Conservation (phyloP, 2,797 vertebrate species). For the Alfaro cultratus region DNA sequence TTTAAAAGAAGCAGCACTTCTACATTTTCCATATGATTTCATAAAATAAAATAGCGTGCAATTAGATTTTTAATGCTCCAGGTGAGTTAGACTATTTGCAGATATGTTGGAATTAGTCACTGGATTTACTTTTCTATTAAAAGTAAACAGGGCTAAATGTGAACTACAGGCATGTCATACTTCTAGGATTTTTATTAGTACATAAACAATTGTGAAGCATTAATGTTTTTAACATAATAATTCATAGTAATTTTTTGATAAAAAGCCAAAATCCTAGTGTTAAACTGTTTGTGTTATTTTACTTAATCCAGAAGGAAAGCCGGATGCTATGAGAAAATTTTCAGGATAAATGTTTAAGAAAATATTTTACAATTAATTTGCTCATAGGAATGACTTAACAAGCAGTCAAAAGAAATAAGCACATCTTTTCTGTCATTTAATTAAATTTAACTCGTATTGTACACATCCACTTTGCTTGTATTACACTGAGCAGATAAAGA, state of each 20-base stretch:
- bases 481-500: background rate
- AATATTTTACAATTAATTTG: background rate
- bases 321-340: background rate
- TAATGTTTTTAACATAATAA: background rate
- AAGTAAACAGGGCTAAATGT: background rate
- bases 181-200: background rate
- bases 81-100: background rate
- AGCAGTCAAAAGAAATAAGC: background rate
- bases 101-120: background rate
- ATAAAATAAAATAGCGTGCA: too few relatives aligned
- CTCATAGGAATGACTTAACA: background rate
- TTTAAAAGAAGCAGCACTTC: background rate
- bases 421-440: background rate
- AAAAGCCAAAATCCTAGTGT: background rate
- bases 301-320: background rate
- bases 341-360: background rate
- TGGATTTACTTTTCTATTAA: background rate
- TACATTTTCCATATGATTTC: background rate
- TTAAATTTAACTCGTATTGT: background rate
- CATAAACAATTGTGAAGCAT: background rate
- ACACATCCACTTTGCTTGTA: background rate
- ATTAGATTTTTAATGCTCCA: too few relatives aligned
- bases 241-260: background rate
- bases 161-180: background rate
- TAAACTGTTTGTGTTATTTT: background rate